These are phyloP conservation scores for Phenganax subtilis DNA, from an alignment of 92 coral and sea anemone species.

Conservation along the genomic window DNA sequence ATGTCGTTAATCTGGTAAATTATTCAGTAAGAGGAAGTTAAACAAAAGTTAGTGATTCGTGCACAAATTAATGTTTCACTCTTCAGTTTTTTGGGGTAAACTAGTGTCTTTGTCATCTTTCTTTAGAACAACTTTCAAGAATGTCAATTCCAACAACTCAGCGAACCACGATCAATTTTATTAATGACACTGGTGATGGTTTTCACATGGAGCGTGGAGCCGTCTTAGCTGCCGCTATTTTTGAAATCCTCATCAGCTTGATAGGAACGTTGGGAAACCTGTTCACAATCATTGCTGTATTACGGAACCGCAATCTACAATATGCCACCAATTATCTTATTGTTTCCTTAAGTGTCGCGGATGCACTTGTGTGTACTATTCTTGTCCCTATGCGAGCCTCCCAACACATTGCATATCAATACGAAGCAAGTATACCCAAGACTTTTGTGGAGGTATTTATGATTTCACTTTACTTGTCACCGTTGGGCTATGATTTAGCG, in stretches of 20 bases:
- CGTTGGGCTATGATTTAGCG: too few species aligned
- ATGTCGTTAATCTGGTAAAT: too few species aligned
- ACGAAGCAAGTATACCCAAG: constrained; percentile 43
- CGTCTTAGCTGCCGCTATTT: constrained; percentile 62
- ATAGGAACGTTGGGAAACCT: constrained; percentile 67
- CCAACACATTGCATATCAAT: constrained; percentile 61
- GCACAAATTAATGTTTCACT: too few species aligned
- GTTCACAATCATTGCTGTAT: constrained; percentile 61
- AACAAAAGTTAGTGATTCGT: too few species aligned
- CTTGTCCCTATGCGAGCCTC: constrained; percentile 85
- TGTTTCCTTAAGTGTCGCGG: constrained; percentile 72
- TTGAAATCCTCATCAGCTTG: constrained; percentile 59
- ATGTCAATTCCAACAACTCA: not conserved
- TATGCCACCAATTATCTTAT: constrained; percentile 69
- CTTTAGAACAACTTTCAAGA: too few species aligned
- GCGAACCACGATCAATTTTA: not conserved
- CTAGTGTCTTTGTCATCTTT: not conserved
- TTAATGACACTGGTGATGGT: not conserved
- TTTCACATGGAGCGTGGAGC: constrained; percentile 47
- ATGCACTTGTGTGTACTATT: constrained; percentile 61
- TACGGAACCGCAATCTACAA: constrained; percentile 62
- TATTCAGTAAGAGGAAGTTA: too few species aligned
- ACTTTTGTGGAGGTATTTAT: constrained; percentile 40
- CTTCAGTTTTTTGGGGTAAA: not conserved
- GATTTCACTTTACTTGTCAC: too few species aligned